Percentiles rank a stretch among this genome's conserved stretches.
Conservation (phyloP, 2,888 invertebrate species). For the Synergus gifuensis region DNA sequence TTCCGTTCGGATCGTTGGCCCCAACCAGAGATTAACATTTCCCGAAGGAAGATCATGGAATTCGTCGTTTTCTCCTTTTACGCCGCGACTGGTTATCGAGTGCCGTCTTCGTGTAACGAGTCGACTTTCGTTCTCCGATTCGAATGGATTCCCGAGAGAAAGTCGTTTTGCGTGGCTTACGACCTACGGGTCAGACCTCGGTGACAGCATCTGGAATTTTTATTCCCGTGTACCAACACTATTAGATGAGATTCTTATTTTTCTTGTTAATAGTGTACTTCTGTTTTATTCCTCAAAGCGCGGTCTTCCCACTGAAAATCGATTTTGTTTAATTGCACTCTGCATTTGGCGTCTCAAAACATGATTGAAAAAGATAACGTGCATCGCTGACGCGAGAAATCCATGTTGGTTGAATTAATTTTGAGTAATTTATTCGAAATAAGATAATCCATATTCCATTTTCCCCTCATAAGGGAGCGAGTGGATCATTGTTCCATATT, state of each 20-base stretch:
- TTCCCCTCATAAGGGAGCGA: background rate
- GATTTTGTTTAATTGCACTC: background rate
- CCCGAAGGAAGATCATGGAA: slow-evolving; percentile 37
- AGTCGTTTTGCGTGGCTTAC: slow-evolving; percentile 46
- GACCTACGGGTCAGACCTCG: slow-evolving; percentile 39
- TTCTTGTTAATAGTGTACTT: background rate
- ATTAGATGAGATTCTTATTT: slow-evolving; percentile 14
- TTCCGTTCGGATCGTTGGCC: slow-evolving; percentile 31
- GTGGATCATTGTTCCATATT: slow-evolving; percentile 18
- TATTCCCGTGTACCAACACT: slow-evolving; percentile 21
- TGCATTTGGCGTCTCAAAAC: background rate
- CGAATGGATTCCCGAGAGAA: slow-evolving; percentile 43
- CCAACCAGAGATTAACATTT: slow-evolving; percentile 38
- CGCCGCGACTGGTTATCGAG: slow-evolving; percentile 43
- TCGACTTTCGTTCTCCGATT: slow-evolving; percentile 52
- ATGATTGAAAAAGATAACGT: background rate
- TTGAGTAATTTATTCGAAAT: background rate
- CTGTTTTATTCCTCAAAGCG: slow-evolving; percentile 1
- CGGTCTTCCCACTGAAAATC: background rate
- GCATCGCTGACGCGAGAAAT: background rate
- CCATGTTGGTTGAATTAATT: slow-evolving; percentile 1
- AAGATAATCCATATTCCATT: background rate
- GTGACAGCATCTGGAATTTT: slow-evolving; percentile 32
- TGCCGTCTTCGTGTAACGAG: slow-evolving; percentile 17
- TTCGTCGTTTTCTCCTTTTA: slow-evolving; percentile 43